A percentile compares a stretch with the other conserved stretches of the same genome.
Evolutionary conservation across 1,140 invertebrate genomes (phyloP).

Genomic region (Dendroctonus ponderosae): DNA sequence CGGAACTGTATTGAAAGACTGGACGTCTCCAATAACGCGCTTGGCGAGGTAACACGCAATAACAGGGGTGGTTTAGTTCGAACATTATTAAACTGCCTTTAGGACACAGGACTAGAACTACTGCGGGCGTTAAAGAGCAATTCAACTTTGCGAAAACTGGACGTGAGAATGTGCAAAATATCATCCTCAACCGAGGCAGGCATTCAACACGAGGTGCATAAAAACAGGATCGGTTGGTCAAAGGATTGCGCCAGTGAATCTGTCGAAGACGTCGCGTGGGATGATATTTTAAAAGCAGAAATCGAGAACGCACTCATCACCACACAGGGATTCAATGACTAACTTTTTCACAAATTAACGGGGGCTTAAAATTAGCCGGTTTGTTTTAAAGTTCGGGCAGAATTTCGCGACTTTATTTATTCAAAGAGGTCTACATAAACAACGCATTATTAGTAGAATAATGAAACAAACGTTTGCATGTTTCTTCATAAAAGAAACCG

Average conservation of each 20-base stretch:
- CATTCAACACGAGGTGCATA: constrained; percentile 19
- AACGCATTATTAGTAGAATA: too few species aligned
- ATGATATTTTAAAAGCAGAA: not conserved
- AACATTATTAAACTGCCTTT: not conserved
- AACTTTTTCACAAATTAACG: too few species aligned
- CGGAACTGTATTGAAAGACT: constrained; percentile 13
- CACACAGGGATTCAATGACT: not conserved
- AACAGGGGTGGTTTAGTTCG: not conserved
- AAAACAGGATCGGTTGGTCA: constrained; percentile 4
- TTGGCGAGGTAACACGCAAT: constrained; percentile 17
- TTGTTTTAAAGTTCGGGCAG: too few species aligned
- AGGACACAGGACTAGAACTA: constrained; percentile 3
- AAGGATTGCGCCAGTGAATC: not conserved
- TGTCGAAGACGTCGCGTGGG: not conserved
- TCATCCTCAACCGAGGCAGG: constrained; percentile 13
- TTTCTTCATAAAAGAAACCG: too few species aligned
- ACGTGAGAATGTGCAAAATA: constrained; percentile 36
- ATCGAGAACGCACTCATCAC: not conserved
- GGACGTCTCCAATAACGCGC: constrained; percentile 28
- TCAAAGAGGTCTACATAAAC: too few species aligned
- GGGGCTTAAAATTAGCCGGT: too few species aligned
- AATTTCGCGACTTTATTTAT: too few species aligned
- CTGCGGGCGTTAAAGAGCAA: constrained; percentile 26
- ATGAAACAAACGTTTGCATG: too few species aligned
- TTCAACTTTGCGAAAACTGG: constrained; percentile 29